Base-by-base conservation (phyloP, 2,797 vertebrate genomes). In the Rousettus madagascariensis region DNA sequence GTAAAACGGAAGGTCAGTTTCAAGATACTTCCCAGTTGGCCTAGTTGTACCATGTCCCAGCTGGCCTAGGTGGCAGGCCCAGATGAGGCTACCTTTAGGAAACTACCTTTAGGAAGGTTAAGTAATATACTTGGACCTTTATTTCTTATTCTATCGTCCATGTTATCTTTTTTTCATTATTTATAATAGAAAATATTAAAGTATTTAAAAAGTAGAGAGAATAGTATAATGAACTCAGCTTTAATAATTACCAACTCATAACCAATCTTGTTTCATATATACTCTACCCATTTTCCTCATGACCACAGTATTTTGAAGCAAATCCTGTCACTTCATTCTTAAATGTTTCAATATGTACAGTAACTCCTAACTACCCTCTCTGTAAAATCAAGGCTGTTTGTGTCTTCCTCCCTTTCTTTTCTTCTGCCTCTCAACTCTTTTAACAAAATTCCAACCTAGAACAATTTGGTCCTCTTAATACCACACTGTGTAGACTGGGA, bases 391-490 rank as follows among this genome's bases (percentile, higher is more conserved):
- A 63, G 28, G 26, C 71, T 87, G 63, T 65, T 36, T 91, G 41
- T 43, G 19, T 88, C 41, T 9, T 84, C 43, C 53, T 38, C 55
- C 36, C 51, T 84, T 51, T 28, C 65, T 84, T 80, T 87, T 78
- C 57, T 88, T 68, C 46, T 87, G 26, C 63, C 49, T 91, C 28
- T 75, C 30, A 63, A 51, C 22, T 71, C 55, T 88, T 86, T 15
- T 30, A 63, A 88, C 57, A 88, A 91, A 87, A 87, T 93, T 74
- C 22, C 63, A 93, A 78, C 17, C 36, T 30, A 74, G 43, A 92
- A 59, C 65, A 89, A 88, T 53, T 84, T 57, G 78, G 75, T 49
- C 38, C 9, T 77, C 46, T 57, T 57, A 78, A 78, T 7, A 41
- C 17, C 22, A 72, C 17, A 20, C 36, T 57, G 49, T 11, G 7